These are phyloP conservation scores for Eugnorisma glareosa DNA, from an alignment of 2,888 invertebrate species.

Conservation along the genomic window DNA sequence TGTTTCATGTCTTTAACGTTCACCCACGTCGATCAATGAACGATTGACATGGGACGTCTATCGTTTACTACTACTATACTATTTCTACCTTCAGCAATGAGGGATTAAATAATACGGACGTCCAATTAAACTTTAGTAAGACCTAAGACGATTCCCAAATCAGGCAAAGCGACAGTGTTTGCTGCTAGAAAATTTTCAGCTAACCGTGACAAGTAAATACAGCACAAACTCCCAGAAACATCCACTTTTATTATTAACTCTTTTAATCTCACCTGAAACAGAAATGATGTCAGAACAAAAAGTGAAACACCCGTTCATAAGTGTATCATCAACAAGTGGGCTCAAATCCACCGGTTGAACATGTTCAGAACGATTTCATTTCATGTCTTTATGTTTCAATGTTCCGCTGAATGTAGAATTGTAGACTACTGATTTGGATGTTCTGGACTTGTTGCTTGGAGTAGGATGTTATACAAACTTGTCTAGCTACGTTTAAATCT, in stretches of 20 bases:
- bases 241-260: neutral
- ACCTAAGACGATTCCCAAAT: neutral
- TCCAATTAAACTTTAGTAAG: no score
- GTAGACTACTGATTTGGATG: slow-evolving; percentile 27
- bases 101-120: no score
- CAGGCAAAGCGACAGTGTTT: neutral
- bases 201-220: neutral
- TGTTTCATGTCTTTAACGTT: no score
- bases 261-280: slow-evolving; percentile 37
- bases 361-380: slow-evolving; percentile 25
- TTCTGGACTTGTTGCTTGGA: slow-evolving; percentile 24
- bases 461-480: neutral
- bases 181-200: neutral
- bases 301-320: slow-evolving; percentile 21
- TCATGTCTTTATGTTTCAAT: slow-evolving; percentile 28
- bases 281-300: slow-evolving; percentile 27
- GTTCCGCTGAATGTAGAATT: slow-evolving; percentile 10
- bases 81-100: no score
- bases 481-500: neutral
- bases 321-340: slow-evolving; percentile 44
- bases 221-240: neutral
- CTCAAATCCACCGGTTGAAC: slow-evolving; percentile 49
- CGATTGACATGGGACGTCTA: no score
- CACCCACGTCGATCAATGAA: no score
- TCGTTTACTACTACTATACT: no score